Evolutionary conservation across 2,113 vertebrate species (phyloP).

Genomic region (Triplophysa rosa): DNA sequence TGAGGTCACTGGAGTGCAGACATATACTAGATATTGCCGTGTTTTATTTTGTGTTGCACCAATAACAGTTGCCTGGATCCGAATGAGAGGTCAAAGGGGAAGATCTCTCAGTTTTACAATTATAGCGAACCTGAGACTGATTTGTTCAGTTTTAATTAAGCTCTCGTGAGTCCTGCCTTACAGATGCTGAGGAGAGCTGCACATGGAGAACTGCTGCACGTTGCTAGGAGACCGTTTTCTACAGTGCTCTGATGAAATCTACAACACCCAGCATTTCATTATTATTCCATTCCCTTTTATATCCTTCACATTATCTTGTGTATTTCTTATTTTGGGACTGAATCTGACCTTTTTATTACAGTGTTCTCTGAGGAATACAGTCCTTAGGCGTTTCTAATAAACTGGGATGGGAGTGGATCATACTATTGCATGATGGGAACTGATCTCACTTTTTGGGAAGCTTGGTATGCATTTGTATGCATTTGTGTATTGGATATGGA

Average conservation of each 20-base stretch:
- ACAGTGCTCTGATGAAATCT: constrained; percentile 35
- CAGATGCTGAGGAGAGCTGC: constrained; percentile 44
- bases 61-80: constrained; percentile 7
- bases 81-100: constrained; percentile 25
- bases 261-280: constrained; percentile 42
- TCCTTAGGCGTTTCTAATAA: constrained; percentile 39
- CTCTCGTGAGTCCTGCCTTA: constrained; percentile 48
- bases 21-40: not conserved
- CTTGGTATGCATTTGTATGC: constrained; percentile 1
- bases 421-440: not conserved
- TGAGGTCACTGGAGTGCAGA: constrained; percentile 4
- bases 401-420: constrained; percentile 30
- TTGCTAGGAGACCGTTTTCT: constrained; percentile 63
- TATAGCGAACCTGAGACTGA: constrained; percentile 55
- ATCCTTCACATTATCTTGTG: constrained; percentile 49
- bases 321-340: constrained; percentile 46
- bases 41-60: constrained; percentile 25
- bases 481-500: not conserved
- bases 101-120: constrained; percentile 45
- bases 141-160: constrained; percentile 61
- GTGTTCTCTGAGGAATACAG: constrained; percentile 25
- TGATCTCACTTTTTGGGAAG: constrained; percentile 1
- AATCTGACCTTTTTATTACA: constrained; percentile 40
- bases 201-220: constrained; percentile 22
- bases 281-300: constrained; percentile 52